Evolutionary conservation across 2,888 invertebrate species (phyloP).

Genomic region (Stegana nigrithorax): DNA sequence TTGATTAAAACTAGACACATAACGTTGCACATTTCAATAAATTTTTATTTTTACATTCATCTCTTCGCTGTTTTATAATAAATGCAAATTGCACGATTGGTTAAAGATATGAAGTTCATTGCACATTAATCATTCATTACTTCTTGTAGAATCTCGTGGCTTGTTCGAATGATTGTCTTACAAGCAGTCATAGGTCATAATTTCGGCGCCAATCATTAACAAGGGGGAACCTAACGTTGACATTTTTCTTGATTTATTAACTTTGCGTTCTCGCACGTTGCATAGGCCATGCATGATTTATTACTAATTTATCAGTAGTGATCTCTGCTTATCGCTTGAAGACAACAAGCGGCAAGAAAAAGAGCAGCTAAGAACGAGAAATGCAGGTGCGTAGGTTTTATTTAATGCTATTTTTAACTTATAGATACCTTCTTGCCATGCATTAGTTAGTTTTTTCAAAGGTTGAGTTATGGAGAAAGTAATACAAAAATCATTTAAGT

Average conservation of each 20-base stretch:
- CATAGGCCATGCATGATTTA: no score
- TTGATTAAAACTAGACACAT: no score
- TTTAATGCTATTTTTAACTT: no score
- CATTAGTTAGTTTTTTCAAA: no score
- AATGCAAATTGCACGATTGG: conserved; percentile 1
- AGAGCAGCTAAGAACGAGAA: no score
- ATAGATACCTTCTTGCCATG: no score
- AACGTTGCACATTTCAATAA: no score
- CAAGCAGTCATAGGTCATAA: background rate
- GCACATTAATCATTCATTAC: conserved; percentile 9
- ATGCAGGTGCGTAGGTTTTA: no score
- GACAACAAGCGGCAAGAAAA: background rate
- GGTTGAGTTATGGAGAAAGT: no score
- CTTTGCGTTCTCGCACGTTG: conserved; percentile 17
- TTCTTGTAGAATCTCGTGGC: background rate
- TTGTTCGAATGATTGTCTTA: background rate
- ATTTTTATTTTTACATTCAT: no score
- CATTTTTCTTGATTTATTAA: conserved; percentile 55
- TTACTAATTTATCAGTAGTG: background rate
- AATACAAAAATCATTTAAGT: no score
- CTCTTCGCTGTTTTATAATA: background rate
- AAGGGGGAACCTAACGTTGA: conserved; percentile 32
- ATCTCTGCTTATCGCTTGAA: background rate
- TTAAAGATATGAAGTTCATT: background rate
- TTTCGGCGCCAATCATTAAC: conserved; percentile 10